Base-by-base conservation (phyloP, 2,888 invertebrate species). In the Euzophera pinguis region DNA sequence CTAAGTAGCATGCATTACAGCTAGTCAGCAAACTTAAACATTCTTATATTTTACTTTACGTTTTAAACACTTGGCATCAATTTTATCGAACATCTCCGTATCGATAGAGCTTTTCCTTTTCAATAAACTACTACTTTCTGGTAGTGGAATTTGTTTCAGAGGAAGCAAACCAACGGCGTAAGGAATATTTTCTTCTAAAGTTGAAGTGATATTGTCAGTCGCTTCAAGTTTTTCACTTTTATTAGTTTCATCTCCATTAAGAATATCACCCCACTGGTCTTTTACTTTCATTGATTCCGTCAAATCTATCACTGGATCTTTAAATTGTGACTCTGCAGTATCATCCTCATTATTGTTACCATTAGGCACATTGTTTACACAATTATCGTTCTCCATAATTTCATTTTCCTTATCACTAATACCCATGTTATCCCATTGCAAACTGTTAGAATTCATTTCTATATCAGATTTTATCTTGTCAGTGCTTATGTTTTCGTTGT, bases 131-230 rank as follows among this genome's bases (percentile, higher is more conserved):
- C 59, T 64, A 10, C 81, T 76, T 53, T 83, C 84, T 5, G 61
- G 57, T 1, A 68, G 52, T 45, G 77, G 77, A 0, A 71, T 61
- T 52, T 82, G 79, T 61, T 86, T 89, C 13, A 85, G 62, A 3
- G 90, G 89, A 17, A 85, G 75, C 50, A 89, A 63, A 0, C 89
- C 89, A 7, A 90, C 88, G n/a, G 90, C 89, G 60, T 72, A 89
- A 0, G 90, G 90, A 55, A 90, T 87, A 53, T 87, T 75, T 54
- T 82, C 78, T 50, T 78, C 75, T 48, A 78, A 62, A 22, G 69
- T 69, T 6, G 71, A 60, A 54, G 63, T 67, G n/a, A 64, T 53
- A 52, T 61, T 60, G 9, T 64, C 66, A 54, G 63, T 60, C 12
- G 56, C 51, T 47, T 53, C 57, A 47, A 63, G 58, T 61, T 78